Percentiles rank a stretch among this genome's conserved stretches.
Conservation (phyloP, 2,888 invertebrate genomes). For the Caenorhabditis auriculariae region DNA sequence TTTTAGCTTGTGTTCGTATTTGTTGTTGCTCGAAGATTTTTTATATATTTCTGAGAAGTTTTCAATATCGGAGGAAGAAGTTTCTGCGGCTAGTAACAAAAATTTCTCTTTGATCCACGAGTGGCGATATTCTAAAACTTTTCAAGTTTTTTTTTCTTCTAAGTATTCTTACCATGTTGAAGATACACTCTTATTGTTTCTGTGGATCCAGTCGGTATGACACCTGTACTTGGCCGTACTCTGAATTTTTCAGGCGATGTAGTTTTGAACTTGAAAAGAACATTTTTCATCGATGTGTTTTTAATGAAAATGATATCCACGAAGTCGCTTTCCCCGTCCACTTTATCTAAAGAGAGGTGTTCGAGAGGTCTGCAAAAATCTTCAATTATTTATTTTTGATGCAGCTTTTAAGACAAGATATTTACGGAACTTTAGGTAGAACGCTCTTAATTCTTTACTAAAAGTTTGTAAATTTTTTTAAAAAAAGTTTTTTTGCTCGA, state of each 20-base stretch:
- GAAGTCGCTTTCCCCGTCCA: constrained; percentile 43
- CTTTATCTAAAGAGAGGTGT: constrained; percentile 33
- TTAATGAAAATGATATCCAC: constrained; percentile 44
- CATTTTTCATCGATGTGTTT: constrained; percentile 34
- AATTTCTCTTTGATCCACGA: constrained; percentile 50
- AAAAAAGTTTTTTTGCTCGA: too few species aligned
- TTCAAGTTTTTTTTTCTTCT: background rate
- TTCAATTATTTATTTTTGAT: too few species aligned
- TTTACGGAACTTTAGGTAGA: background rate
- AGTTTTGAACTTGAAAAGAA: constrained; percentile 77
- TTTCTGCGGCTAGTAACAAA: constrained; percentile 45
- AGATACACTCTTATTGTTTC: constrained; percentile 48
- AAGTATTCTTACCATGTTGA: constrained; percentile 41
- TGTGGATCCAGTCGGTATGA: constrained; percentile 39
- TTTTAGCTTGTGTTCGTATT: constrained; percentile 43
- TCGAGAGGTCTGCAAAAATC: constrained; percentile 42
- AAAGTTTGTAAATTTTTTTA: background rate
- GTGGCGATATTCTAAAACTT: constrained; percentile 44
- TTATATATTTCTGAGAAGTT: constrained; percentile 42
- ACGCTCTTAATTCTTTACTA: background rate
- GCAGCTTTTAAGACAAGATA: too few species aligned
- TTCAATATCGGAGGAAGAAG: constrained; percentile 33
- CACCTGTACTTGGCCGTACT: constrained; percentile 75
- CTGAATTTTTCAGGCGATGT: constrained; percentile 92
- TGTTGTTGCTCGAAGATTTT: constrained; percentile 16